Percentiles rank a stretch among this genome's conserved stretches.
Conservation (phyloP, 2,113 vertebrate genomes). For the Carettochelys insculpta region DNA sequence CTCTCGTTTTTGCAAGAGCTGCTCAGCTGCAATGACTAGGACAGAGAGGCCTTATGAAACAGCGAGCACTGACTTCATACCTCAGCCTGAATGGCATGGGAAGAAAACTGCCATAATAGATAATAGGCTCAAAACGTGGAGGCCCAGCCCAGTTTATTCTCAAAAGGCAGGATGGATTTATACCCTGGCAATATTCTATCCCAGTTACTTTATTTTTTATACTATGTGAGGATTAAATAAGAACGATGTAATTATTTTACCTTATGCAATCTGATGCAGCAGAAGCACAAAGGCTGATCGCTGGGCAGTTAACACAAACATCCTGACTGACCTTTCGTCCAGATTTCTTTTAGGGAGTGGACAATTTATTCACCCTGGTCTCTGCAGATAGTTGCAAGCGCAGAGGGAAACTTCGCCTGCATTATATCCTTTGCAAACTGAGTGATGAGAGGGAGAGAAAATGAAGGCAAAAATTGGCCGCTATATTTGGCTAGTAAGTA, state of each 20-base stretch:
- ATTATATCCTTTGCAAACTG: not conserved
- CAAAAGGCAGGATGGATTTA: fast-evolving
- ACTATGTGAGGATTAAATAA: slow-evolving; percentile 18
- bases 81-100: not conserved
- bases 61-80: no score
- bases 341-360: fast-evolving
- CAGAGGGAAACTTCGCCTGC: not conserved
- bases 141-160: fast-evolving
- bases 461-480: not conserved
- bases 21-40: not conserved
- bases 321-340: fast-evolving
- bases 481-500: not conserved
- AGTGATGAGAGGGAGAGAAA: not conserved
- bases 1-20: not conserved
- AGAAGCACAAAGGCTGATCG: not conserved
- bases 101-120: not conserved
- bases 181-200: not conserved
- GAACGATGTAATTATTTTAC: slow-evolving; percentile 25
- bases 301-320: not conserved
- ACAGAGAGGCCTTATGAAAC: not conserved
- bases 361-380: fast-evolving
- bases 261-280: not conserved
- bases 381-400: not conserved
- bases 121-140: not conserved
- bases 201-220: not conserved